phyloP scores from a whole-genome alignment of 1,140 invertebrate species.

The Armadillidium nasatum region DNA sequence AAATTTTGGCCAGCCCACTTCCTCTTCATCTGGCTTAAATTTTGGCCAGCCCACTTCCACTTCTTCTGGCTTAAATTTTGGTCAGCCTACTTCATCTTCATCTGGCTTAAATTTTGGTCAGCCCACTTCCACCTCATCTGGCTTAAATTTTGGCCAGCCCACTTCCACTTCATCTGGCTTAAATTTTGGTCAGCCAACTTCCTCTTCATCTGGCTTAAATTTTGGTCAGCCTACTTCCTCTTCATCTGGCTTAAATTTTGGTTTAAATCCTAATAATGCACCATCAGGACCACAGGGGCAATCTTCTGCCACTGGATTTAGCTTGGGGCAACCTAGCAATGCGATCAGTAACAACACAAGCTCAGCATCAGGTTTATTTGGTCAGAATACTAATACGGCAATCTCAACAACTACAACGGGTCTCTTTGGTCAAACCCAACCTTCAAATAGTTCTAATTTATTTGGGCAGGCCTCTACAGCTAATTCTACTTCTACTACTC shows the following conservation, averaged over 20 bases:
- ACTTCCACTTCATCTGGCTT: neutral
- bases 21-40: neutral
- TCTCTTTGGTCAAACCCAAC: neutral
- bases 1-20: neutral
- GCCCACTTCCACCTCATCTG: neutral
- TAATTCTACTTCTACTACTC: neutral
- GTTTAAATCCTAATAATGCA: neutral
- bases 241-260: neutral
- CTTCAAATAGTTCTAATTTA: neutral
- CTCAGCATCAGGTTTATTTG: too few species aligned
- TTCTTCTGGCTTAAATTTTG: neutral
- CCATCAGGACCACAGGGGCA: neutral
- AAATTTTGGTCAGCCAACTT: neutral
- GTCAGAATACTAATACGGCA: neutral
- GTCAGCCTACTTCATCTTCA: neutral
- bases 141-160: neutral
- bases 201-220: too few species aligned
- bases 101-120: neutral
- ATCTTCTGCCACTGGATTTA: neutral
- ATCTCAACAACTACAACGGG: neutral
- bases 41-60: neutral
- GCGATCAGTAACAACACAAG: too few species aligned
- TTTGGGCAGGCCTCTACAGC: neutral
- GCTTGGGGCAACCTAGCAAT: neutral
- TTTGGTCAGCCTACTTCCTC: too few species aligned